Evolutionary conservation across 2,113 vertebrate species (phyloP).

Genomic region (Hydropotes inermis): DNA sequence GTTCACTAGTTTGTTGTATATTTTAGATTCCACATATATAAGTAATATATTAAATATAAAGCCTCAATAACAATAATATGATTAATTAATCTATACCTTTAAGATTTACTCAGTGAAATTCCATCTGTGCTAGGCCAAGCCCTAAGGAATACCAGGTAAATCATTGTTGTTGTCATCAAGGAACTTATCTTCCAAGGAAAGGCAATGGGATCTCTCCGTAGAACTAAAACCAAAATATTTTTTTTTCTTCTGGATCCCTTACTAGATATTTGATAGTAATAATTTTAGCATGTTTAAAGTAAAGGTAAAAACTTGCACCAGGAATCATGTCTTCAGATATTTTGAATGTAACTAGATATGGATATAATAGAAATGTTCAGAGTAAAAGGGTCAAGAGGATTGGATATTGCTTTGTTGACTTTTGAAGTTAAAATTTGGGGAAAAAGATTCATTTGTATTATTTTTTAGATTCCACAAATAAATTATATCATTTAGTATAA

Average conservation of each 20-base stretch:
- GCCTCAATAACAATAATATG: neutral
- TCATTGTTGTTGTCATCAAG: neutral
- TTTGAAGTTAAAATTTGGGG: neutral
- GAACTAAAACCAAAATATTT: neutral
- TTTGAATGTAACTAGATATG: neutral
- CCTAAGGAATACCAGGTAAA: neutral
- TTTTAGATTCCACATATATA: neutral
- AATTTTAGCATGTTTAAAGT: neutral
- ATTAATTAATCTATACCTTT: neutral
- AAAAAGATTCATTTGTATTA: neutral
- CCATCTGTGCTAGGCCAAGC: neutral
- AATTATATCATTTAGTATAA: neutral
- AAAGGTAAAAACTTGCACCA: neutral
- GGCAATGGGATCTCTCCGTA: neutral
- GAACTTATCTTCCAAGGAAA: neutral
- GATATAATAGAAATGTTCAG: neutral
- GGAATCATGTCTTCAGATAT: neutral
- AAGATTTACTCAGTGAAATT: neutral
- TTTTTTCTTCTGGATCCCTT: neutral
- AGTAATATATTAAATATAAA: neutral
- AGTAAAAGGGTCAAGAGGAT: neutral
- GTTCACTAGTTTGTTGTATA: neutral
- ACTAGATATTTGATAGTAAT: neutral
- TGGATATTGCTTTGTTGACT: neutral
- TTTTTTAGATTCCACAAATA: neutral